Conservation (phyloP, 2,888 invertebrate species). For the Nymphalis urticae region DNA sequence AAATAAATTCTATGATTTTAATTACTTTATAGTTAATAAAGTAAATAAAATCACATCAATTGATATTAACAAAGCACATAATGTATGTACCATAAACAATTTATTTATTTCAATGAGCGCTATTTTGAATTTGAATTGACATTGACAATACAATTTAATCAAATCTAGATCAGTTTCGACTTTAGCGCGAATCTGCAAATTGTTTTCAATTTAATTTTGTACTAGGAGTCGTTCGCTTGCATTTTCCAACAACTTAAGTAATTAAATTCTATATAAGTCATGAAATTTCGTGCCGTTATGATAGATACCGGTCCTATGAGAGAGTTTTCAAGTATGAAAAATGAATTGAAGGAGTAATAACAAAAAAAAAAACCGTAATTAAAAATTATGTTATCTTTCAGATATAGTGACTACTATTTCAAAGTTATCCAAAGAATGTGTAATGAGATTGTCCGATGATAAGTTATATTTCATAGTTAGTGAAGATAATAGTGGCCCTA, state of each 20-base stretch:
- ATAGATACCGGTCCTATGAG: constrained; percentile 84
- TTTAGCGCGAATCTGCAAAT: neutral
- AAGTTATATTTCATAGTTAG: constrained; percentile 89
- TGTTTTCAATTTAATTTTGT: too few species aligned
- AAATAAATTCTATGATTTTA: too few species aligned
- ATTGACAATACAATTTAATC: too few species aligned
- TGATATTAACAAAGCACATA: too few species aligned
- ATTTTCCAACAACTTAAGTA: too few species aligned
- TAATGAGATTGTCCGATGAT: constrained; percentile 85
- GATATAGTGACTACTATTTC: constrained; percentile 88
- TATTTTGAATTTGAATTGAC: too few species aligned
- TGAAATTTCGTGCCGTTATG: constrained; percentile 88
- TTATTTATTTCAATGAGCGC: too few species aligned
- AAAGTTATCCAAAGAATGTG: constrained; percentile 88
- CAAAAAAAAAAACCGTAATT: neutral
- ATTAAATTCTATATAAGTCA: constrained; percentile 48
- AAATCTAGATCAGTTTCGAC: too few species aligned
- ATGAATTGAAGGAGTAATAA: neutral
- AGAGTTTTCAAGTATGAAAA: constrained; percentile 84
- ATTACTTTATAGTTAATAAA: too few species aligned
- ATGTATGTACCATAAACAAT: too few species aligned
- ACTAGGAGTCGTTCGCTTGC: too few species aligned
- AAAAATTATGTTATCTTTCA: constrained; percentile 55
- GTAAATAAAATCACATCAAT: too few species aligned
- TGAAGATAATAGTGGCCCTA: constrained; percentile 85